Base-by-base conservation (phyloP, 2,888 invertebrate genomes). In the Idaea aversata region DNA sequence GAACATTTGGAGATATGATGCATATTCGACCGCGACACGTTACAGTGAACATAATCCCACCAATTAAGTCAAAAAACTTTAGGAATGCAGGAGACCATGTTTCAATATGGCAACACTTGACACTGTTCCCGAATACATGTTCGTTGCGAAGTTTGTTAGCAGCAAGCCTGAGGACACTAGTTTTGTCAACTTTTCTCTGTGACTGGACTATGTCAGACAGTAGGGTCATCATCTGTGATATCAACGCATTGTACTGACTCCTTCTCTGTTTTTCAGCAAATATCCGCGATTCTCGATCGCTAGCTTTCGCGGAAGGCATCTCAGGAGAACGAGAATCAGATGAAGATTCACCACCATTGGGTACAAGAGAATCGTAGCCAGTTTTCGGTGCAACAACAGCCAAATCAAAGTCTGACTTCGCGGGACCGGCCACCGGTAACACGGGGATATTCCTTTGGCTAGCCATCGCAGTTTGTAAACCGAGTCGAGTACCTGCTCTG, bases 261-360 rank as follows among this genome's bases (percentile, higher is more conserved):
- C 98, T 94, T 57, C 98, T 95, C 87, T 97, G 96, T 88, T 98
- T 98, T 86, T 99, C 98, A 10, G 98, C 98, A 82, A 95, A 94
- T 83, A 98, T 98, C 70, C 98, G 95, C 77, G 96, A 95, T 82
- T 97, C 96, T 67, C 98, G 95, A 81, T 96, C 96, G 77, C 95
- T 96, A 74, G 96, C 96, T 77, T 88, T 90, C 4, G 82, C 83
- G 58, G 84, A 75, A 15, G 86, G 83, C 74, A 87, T 75, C 70
- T 90, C 90, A 65, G 91, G 91, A n/a, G 91, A 91, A 64, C 79
- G 90, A 5, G 91, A 87, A 67, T 91, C 91, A 1, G 88, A 90
- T 13, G 91, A 90, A n/a, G 90, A 91, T 71, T 90, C 91, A n/a
- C 89, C 86, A 68, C 87, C 86, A 70, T 78, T 83, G 10, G 79